phyloP scores from a whole-genome alignment of 2,797 vertebrate species.

The Crenuchus spilurus region DNA sequence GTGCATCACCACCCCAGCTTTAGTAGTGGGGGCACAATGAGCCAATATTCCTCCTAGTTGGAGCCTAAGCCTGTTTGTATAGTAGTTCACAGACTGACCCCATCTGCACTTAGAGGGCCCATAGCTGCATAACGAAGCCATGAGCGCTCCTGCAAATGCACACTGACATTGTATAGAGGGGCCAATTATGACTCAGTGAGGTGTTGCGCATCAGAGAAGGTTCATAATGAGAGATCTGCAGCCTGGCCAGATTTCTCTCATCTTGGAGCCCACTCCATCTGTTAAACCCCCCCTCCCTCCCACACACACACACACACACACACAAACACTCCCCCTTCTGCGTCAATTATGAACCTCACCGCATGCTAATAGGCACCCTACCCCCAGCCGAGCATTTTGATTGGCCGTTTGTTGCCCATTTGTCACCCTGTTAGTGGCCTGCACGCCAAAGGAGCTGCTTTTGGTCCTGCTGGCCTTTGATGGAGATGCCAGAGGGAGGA shows the following conservation, averaged over 20 bases:
- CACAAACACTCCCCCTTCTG: constrained; percentile 25
- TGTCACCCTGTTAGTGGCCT: constrained; percentile 39
- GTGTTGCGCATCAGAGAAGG: constrained; percentile 27
- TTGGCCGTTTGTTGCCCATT: constrained; percentile 40
- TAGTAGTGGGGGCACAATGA: too few species aligned
- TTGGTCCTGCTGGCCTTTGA: not conserved
- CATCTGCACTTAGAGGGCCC: constrained; percentile 38
- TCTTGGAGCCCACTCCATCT: constrained; percentile 41
- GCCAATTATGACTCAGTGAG: constrained; percentile 38
- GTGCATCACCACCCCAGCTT: too few species aligned
- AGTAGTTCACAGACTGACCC: constrained; percentile 26
- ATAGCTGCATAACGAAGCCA: too few species aligned
- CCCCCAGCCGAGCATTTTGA: constrained; percentile 38
- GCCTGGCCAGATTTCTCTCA: constrained; percentile 30
- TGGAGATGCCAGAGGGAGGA: not conserved
- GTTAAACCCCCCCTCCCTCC: constrained; percentile 39
- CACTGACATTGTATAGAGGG: constrained; percentile 17
- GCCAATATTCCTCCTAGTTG: too few species aligned
- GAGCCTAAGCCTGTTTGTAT: too few species aligned
- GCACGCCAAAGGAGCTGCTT: not conserved
- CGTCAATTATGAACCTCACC: constrained; percentile 31
- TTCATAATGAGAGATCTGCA: constrained; percentile 42
- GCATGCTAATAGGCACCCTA: constrained; percentile 36
- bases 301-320: too few species aligned
- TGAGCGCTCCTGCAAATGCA: constrained; percentile 11